Conservation (phyloP, 1,140 invertebrate species). For the Ceratitis capitata region DNA sequence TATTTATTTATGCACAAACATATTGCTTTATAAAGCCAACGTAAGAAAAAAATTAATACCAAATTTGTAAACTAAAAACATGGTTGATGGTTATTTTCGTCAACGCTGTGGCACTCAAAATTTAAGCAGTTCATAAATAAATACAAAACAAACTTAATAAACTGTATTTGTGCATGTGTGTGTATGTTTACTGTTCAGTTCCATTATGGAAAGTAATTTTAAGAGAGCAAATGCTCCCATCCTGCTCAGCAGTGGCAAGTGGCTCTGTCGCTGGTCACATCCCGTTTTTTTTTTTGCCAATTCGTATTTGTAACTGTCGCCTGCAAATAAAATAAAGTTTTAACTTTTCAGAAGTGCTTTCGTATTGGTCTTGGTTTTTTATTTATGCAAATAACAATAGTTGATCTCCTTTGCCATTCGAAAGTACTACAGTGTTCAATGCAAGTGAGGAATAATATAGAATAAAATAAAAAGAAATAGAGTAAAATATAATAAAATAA, state of each 20-base stretch:
- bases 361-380: background rate
- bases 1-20: background rate
- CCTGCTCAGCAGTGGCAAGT: background rate
- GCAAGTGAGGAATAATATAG: too few relatives aligned
- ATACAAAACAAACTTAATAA: background rate
- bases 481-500: too few relatives aligned
- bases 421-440: background rate
- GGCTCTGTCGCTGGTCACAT: background rate
- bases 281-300: background rate
- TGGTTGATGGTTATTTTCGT: background rate
- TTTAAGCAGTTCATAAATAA: background rate
- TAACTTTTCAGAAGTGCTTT: constrained; percentile 5
- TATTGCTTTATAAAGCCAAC: background rate
- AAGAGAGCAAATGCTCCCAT: background rate
- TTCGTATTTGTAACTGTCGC: background rate
- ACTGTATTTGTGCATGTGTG: background rate
- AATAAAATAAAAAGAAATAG: too few relatives aligned
- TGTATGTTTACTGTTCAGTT: background rate
- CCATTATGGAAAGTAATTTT: background rate
- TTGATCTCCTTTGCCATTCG: background rate
- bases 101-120: background rate
- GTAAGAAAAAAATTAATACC: background rate
- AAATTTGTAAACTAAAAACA: background rate
- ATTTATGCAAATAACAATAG: background rate
- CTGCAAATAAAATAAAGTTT: constrained; percentile 9